Percentiles rank a stretch among this genome's conserved stretches.
These are phyloP conservation scores for Steatornis caripensis DNA, from an alignment of 2,113 vertebrate species.

Conservation along the genomic window DNA sequence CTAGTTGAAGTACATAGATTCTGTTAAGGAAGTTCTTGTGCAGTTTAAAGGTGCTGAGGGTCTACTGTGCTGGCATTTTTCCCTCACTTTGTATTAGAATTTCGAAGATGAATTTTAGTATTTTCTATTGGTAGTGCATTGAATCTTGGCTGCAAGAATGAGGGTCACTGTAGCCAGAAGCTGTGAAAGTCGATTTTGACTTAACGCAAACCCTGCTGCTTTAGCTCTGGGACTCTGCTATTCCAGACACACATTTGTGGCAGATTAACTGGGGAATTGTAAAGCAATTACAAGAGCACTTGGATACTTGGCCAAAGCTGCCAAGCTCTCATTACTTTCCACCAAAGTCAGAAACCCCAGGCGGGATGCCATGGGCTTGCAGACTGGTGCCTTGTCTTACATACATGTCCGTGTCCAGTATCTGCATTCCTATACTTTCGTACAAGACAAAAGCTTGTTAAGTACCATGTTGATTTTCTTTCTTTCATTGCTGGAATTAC, in stretches of 20 bases:
- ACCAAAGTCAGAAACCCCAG: conserved; percentile 22
- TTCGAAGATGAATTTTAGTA: conserved; percentile 61
- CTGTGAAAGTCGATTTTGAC: conserved; percentile 64
- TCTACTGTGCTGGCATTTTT: conserved; percentile 67
- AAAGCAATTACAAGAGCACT: conserved; percentile 59
- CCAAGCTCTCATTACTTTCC: conserved; percentile 37
- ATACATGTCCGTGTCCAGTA: neutral
- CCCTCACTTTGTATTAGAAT: conserved; percentile 63
- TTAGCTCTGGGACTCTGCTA: conserved; percentile 51
- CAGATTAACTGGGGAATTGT: conserved; percentile 33
- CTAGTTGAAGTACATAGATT: neutral
- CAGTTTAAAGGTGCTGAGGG: conserved; percentile 42
- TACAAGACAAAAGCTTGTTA: neutral
- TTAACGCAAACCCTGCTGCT: conserved; percentile 53
- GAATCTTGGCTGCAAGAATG: conserved; percentile 1
- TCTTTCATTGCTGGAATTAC: neutral
- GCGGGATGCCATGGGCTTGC: neutral
- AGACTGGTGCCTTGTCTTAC: neutral
- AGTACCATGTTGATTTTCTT: neutral
- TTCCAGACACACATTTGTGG: conserved; percentile 55
- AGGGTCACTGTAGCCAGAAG: conserved; percentile 61
- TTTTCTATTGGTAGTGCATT: conserved; percentile 31
- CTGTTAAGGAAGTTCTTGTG: neutral
- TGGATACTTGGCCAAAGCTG: conserved; percentile 28
- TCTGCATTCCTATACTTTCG: neutral